Conservation (phyloP, 2,797 vertebrate genomes). For the Eurystomus glaucurus region DNA sequence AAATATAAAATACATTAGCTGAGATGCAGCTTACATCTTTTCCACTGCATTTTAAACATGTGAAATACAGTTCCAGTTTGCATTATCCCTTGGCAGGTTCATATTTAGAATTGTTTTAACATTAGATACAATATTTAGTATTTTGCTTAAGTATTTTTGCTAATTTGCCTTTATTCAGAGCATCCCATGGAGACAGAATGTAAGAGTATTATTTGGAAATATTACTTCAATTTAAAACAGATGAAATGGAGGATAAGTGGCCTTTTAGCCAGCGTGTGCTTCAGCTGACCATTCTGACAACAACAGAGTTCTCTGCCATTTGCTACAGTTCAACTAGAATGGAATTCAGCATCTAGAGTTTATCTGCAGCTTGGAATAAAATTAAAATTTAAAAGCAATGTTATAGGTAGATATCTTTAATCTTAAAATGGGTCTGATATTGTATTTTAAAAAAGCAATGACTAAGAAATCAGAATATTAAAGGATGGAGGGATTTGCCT, state of each 20-base stretch:
- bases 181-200: neutral
- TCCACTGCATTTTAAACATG: neutral
- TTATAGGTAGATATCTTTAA: neutral
- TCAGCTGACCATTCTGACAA: neutral
- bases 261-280: neutral
- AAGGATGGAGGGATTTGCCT: neutral
- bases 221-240: neutral
- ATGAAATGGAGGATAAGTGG: neutral
- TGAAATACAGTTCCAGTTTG: neutral
- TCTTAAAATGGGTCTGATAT: neutral
- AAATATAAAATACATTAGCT: neutral
- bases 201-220: neutral
- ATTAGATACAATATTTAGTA: neutral
- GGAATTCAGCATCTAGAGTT: neutral
- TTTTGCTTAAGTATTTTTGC: neutral
- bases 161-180: neutral
- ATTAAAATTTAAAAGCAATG: neutral
- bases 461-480: neutral
- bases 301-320: fast-evolving
- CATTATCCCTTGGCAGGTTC: neutral
- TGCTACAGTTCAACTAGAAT: neutral
- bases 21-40: neutral
- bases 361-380: neutral
- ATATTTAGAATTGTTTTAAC: neutral
- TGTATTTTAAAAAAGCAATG: neutral